Evolutionary conservation across 2,888 invertebrate species (phyloP).

Genomic region (Hydrotaea diabolus): DNA sequence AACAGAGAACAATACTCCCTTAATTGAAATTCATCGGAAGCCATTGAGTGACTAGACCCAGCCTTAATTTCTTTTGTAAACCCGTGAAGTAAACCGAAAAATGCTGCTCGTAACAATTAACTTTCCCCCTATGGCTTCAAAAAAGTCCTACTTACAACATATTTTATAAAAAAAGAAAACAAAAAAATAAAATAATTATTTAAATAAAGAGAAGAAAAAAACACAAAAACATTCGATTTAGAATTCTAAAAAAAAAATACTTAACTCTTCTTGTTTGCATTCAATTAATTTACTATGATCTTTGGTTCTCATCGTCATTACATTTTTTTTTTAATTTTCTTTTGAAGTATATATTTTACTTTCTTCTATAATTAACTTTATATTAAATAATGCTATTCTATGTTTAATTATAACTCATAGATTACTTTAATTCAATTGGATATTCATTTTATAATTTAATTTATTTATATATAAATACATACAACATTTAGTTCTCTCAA

Average conservation of each 20-base stretch:
- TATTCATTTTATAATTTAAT: constrained; percentile 43
- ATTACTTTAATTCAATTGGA: constrained; percentile 37
- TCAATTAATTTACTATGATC: constrained; percentile 24
- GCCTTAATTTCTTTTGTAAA: no score
- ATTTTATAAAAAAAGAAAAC: constrained; percentile 52
- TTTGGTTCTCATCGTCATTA: constrained; percentile 25
- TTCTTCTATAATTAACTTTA: constrained; percentile 46
- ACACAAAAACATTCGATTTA: constrained; percentile 44
- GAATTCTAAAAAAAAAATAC: constrained; percentile 49
- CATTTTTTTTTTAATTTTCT: constrained; percentile 49
- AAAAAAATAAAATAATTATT: constrained; percentile 41
- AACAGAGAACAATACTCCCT: no score
- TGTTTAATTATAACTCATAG: constrained; percentile 48
- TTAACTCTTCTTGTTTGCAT: constrained; percentile 48
- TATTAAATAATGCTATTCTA: constrained; percentile 24
- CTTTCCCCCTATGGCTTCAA: background rate
- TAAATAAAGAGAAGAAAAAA: background rate
- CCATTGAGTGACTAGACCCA: no score
- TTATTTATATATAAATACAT: constrained; percentile 21
- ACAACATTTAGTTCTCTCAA: constrained; percentile 14
- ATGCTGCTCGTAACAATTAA: no score
- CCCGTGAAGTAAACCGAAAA: no score
- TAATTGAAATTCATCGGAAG: no score
- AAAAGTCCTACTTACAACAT: constrained; percentile 30
- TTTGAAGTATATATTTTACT: constrained; percentile 57